Conservation (phyloP, 2,888 invertebrate species). For the Anaspis maculata region DNA sequence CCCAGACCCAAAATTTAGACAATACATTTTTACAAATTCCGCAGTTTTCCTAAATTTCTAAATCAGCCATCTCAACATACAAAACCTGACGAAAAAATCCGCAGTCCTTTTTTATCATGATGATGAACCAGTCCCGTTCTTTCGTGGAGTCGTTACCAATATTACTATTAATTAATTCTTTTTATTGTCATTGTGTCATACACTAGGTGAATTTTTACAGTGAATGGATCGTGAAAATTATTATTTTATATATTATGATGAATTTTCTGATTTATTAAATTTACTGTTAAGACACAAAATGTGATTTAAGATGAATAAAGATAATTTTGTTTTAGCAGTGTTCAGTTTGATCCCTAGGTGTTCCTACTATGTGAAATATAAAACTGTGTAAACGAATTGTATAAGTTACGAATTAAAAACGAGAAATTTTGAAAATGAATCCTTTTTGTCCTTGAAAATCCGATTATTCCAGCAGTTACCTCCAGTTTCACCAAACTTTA, state of each 20-base stretch:
- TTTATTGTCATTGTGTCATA: slow-evolving; percentile 24
- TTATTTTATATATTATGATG: slow-evolving; percentile 21
- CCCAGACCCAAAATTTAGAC: slow-evolving; percentile 11
- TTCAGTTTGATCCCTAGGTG: too few relatives aligned
- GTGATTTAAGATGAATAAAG: slow-evolving; percentile 33
- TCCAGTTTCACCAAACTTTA: too few relatives aligned
- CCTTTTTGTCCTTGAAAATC: too few relatives aligned
- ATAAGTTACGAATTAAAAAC: too few relatives aligned
- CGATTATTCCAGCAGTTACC: too few relatives aligned
- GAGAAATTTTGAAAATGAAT: too few relatives aligned
- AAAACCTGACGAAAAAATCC: slow-evolving; percentile 5
- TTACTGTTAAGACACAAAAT: slow-evolving; percentile 34
- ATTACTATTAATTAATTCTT: slow-evolving; percentile 17
- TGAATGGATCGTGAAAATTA: slow-evolving; percentile 15
- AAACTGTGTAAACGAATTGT: too few relatives aligned
- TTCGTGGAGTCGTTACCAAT: slow-evolving; percentile 9
- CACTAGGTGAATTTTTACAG: slow-evolving; percentile 15
- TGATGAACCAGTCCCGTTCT: slow-evolving; percentile 1
- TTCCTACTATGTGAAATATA: too few relatives aligned
- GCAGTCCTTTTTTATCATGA: too few relatives aligned
- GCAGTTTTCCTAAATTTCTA: slow-evolving; percentile 4
- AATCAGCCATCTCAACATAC: slow-evolving; percentile 3
- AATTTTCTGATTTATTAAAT: slow-evolving; percentile 26
- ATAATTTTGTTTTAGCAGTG: slow-evolving; percentile 15
- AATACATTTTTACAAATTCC: slow-evolving; percentile 8